Conservation (phyloP, 2,888 invertebrate genomes). For the Oxyteleia sp. region DNA sequence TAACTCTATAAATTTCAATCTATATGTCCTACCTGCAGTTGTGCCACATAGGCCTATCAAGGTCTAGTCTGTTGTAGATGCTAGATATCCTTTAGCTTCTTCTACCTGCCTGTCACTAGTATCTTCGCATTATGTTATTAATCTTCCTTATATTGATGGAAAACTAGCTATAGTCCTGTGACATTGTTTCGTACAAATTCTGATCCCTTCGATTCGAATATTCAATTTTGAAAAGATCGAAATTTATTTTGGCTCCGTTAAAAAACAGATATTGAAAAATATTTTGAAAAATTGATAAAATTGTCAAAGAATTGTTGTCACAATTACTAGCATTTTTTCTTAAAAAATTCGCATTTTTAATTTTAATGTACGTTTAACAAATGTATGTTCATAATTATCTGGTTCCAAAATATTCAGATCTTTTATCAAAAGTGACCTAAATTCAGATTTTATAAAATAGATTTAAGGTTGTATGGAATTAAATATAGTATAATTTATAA, state of each 20-base stretch:
- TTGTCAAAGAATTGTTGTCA: no score
- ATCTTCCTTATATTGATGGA: conserved; percentile 75
- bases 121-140: conserved; percentile 78
- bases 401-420: no score
- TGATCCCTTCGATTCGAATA: neutral
- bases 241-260: neutral
- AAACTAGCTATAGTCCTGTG: conserved; percentile 45
- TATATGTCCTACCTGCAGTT: conserved; percentile 84
- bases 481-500: neutral
- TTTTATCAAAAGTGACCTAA: no score
- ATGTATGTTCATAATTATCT: no score
- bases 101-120: conserved; percentile 85
- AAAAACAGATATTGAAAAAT: neutral
- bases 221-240: conserved; percentile 6
- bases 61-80: conserved; percentile 80
- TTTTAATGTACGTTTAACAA: no score
- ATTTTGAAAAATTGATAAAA: neutral
- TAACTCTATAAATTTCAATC: conserved; percentile 80
- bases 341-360: no score
- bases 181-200: conserved; percentile 9
- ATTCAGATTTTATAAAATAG: neutral
- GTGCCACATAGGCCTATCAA: conserved; percentile 82
- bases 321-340: no score
- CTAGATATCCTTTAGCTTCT: conserved; percentile 82
- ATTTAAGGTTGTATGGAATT: neutral